phyloP scores from a whole-genome alignment of 1,140 invertebrate genomes.

The Venustaconcha ellipsiformis region DNA sequence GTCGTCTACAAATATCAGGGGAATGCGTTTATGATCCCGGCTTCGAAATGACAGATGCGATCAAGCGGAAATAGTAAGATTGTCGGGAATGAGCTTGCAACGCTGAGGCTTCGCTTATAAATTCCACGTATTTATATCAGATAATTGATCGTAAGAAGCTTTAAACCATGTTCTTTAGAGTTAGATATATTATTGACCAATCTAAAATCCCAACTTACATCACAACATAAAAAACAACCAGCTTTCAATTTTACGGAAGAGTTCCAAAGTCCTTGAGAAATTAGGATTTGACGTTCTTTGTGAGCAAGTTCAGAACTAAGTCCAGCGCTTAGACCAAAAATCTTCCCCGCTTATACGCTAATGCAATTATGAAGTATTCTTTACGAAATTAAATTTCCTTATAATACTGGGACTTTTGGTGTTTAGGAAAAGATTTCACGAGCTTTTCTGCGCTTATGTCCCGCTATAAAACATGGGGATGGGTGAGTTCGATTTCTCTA shows the following conservation, averaged over 20 bases:
- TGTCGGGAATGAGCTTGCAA: constrained; percentile 17
- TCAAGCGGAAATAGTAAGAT: constrained; percentile 23
- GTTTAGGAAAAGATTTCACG: constrained; percentile 27
- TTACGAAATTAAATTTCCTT: constrained; percentile 39
- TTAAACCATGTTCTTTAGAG: too few species aligned
- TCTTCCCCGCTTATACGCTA: constrained; percentile 24
- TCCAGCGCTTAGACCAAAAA: constrained; percentile 22
- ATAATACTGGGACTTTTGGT: constrained; percentile 29
- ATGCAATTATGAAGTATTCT: constrained; percentile 38
- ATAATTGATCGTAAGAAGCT: constrained; percentile 30
- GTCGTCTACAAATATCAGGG: constrained; percentile 7
- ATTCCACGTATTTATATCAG: constrained; percentile 35
- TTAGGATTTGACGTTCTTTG: constrained; percentile 20
- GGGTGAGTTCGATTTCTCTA: constrained; percentile 2
- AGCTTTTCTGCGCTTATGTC: constrained; percentile 28
- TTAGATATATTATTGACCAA: too few species aligned
- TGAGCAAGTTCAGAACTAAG: constrained; percentile 14
- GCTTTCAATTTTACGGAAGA: too few species aligned
- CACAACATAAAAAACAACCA: too few species aligned
- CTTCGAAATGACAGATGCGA: constrained; percentile 21
- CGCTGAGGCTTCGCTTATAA: constrained; percentile 14
- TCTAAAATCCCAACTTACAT: too few species aligned
- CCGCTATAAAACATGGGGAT: constrained; percentile 19
- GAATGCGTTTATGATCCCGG: constrained; percentile 23
- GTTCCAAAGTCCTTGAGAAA: constrained; percentile 10